phyloP scores from a whole-genome alignment of 92 coral and sea anemone species.

The Scolanthus callimorphus region DNA sequence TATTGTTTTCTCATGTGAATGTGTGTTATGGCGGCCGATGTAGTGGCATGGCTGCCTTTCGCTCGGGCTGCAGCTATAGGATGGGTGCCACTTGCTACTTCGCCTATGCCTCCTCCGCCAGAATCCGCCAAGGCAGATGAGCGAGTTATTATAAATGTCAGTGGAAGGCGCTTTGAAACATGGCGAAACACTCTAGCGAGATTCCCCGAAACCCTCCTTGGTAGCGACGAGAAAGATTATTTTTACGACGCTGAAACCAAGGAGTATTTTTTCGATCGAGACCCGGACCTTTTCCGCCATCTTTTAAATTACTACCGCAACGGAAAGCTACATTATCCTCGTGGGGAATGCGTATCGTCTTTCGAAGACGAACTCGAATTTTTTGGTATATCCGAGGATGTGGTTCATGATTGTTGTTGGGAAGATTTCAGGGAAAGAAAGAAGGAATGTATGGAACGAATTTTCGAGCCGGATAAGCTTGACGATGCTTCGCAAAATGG shows the following conservation, averaged over 20 bases:
- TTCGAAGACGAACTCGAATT: constrained; percentile 95
- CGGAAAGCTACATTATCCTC: constrained; percentile 95
- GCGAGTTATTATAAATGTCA: constrained; percentile 94
- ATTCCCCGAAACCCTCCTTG: constrained; percentile 96
- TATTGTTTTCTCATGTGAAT: constrained; percentile 22
- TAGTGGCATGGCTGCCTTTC: constrained; percentile 99
- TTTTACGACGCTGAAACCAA: constrained; percentile 95
- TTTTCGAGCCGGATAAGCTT: constrained; percentile 88
- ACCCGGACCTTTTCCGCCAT: constrained; percentile 95
- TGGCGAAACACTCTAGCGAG: constrained; percentile 98
- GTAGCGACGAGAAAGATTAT: constrained; percentile 97
- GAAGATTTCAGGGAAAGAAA: constrained; percentile 98
- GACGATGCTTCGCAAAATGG: constrained; percentile 95
- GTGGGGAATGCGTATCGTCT: constrained; percentile 85
- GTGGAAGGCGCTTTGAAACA: constrained; percentile 99
- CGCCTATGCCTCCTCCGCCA: constrained; percentile 99
- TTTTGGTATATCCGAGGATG: constrained; percentile 97
- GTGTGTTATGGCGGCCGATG: constrained; percentile 95
- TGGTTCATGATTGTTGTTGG: constrained; percentile 99
- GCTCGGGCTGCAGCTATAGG: constrained; percentile 99
- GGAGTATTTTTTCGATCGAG: constrained; percentile 95
- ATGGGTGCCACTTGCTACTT: constrained; percentile 97
- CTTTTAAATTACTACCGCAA: constrained; percentile 95
- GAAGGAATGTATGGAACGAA: constrained; percentile 93
- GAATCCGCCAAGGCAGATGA: constrained; percentile 89